Base-by-base conservation (phyloP, 2,797 vertebrate genomes). In the Distichodus sexfasciatus region DNA sequence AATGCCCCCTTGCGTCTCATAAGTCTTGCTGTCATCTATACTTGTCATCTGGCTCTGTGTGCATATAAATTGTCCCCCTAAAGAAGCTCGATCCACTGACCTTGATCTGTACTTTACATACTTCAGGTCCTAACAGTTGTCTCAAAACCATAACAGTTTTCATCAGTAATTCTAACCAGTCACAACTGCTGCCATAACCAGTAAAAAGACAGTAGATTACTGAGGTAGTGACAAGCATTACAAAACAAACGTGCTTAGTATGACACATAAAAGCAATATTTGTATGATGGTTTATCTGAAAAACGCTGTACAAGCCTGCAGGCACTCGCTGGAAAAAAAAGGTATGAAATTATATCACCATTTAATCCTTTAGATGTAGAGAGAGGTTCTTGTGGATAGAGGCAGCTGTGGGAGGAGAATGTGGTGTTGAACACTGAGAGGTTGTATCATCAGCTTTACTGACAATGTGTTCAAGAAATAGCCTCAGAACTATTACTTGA, bases 111-210 rank as follows among this genome's bases (percentile, higher is more conserved):
- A 51, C 46, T 72, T 71, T 62, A 71, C 67, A 70, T 10, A 28
- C 24, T 33, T 67, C 7, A 15, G 12, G 23, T 44, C n/a, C 51
- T 24, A 48, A 28, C 38, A 70, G 61, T 61, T 70, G 54, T 54
- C 31, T 12, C 29, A 41, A 9, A 55, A 53, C 28, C 31, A 47
- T 31, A 35, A 53, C 17, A 47, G 54, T 55, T 66, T 71, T 61
- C 31, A 46, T 17, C 41, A 38, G 47, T 47, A 66, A 50, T 29
- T 24, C n/a, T 60, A 65, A 29, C 24, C 46, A 46, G 60, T 61
- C 62, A 46, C 69, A 69, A 71, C 67, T 66, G 48, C 31, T 38
- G 54, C 40, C 54, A 29, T 75, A 71, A 75, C 38, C 53, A 58
- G 40, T 28, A 31, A 58, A 63, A 70, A 47, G 69, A 57, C 46